These are phyloP conservation scores for Aphidoletes aphidimyza DNA, from an alignment of 2,888 invertebrate species.

Conservation along the genomic window DNA sequence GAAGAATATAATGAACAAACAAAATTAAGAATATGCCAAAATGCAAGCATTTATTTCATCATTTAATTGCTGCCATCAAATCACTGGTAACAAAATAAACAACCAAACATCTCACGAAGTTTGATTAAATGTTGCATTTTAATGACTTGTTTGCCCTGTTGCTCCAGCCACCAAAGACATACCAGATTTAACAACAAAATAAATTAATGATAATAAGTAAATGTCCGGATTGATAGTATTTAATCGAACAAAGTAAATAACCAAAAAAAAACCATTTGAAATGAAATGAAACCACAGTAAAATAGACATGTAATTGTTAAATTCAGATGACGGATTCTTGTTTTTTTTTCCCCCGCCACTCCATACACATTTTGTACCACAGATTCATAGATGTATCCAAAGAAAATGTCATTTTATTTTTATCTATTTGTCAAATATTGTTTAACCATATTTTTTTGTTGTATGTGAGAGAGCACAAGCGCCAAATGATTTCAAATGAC, in stretches of 20 bases:
- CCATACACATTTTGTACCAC: too few relatives aligned
- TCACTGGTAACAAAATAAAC: neutral
- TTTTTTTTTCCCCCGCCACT: too few relatives aligned
- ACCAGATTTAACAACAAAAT: neutral
- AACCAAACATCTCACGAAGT: neutral
- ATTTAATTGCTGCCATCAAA: neutral
- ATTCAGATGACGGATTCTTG: too few relatives aligned
- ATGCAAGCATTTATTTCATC: slow-evolving; percentile 9
- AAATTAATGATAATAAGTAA: slow-evolving; percentile 20
- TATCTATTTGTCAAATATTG: too few relatives aligned
- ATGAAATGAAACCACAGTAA: neutral
- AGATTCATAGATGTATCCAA: too few relatives aligned
- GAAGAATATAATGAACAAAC: neutral
- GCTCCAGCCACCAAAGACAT: slow-evolving; percentile 3
- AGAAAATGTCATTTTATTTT: too few relatives aligned
- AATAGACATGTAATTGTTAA: neutral
- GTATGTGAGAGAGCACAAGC: too few relatives aligned
- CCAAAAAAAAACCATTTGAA: neutral
- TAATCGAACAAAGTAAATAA: neutral
- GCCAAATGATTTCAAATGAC: too few relatives aligned
- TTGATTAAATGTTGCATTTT: neutral
- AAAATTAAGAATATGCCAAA: neutral
- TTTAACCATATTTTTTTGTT: too few relatives aligned
- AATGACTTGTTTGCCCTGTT: neutral
- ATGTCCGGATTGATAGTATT: slow-evolving; percentile 15